Conservation (phyloP, 2,797 vertebrate species). For the Chaenodraco wilsoni region DNA sequence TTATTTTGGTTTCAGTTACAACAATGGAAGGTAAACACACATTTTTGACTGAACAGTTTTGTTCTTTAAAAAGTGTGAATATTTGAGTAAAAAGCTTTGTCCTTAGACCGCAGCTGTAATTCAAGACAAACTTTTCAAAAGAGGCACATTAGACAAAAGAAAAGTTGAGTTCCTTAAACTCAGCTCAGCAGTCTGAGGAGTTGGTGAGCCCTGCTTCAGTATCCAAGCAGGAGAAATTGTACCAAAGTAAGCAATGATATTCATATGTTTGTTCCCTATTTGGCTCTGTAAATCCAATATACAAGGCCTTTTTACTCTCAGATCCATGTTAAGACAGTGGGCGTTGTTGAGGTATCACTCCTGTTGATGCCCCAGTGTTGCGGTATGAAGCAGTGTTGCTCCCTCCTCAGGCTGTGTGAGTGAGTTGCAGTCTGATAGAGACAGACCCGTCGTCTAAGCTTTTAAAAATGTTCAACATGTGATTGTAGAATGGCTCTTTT, state of each 20-base stretch:
- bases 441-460: not conserved
- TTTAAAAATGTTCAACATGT: not conserved
- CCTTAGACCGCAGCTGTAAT: not conserved
- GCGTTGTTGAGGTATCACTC: not conserved
- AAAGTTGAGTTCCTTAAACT: not conserved
- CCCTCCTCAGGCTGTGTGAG: slow-evolving; percentile 54
- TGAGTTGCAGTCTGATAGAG: slow-evolving; percentile 23
- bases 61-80: not conserved
- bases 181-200: not conserved
- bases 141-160: slow-evolving; percentile 1
- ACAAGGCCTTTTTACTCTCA: not conserved
- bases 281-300: not conserved
- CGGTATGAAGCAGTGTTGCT: slow-evolving; percentile 21
- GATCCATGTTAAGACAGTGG: not conserved
- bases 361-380: too few species aligned
- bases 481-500: not conserved
- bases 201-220: not conserved
- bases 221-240: not conserved
- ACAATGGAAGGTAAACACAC: not conserved
- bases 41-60: too few species aligned
- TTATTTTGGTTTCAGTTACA: slow-evolving; percentile 21
- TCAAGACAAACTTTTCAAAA: not conserved
- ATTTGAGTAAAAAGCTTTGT: not conserved
- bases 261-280: not conserved
- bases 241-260: not conserved